Evolutionary conservation across 2,113 vertebrate genomes (phyloP), one percentile per base, ranked within the genome.

Genomic region (Bubalus kerabau): DNA sequence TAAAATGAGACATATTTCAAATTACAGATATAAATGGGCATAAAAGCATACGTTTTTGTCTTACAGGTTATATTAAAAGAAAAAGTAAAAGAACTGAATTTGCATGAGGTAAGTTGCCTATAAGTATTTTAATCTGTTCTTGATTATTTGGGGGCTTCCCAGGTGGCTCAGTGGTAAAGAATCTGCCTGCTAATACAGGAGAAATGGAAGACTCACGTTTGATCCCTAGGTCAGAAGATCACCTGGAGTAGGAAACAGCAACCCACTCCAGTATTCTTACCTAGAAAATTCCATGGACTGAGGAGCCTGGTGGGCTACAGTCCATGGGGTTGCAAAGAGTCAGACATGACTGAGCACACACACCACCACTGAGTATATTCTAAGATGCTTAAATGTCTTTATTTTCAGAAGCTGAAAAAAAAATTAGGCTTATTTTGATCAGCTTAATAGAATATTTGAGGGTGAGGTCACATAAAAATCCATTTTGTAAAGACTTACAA

Each of bases 11-110:
- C 91, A 85, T 36, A 54, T 97, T 95, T 97, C 48, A 40, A 89
- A 76, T 87, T 97, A 56, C 10, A 87, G 11, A 52, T 87, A 59
- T 90, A 97, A 81, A 54, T 76, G n/a, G 32, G 13, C 23, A 28
- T 98, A 88, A 98, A 32, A 95, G 85, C 74, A 94, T 85, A 19
- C 4, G 24, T 3, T 97, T 98, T 94, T 98, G 54, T 95, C 95
- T 98, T 98, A n/a, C 98, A 99, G 99, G 99, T 99, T 94, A 99
- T 99, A 98, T 99, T 99, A 98, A 99, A 99, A 99, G 99, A 99
- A 98, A 99, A 99, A 98, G 99, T 99, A 98, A 99, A 99, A 99
- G 99, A 99, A 97, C 98, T 99, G 98, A 99, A 99, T 98, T 99
- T 99, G 76, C 99, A 99, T 94, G 99, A 99, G 99, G 99, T 99